Conservation (phyloP, 2,113 vertebrate genomes). For the Phyllopteryx taeniolatus region DNA sequence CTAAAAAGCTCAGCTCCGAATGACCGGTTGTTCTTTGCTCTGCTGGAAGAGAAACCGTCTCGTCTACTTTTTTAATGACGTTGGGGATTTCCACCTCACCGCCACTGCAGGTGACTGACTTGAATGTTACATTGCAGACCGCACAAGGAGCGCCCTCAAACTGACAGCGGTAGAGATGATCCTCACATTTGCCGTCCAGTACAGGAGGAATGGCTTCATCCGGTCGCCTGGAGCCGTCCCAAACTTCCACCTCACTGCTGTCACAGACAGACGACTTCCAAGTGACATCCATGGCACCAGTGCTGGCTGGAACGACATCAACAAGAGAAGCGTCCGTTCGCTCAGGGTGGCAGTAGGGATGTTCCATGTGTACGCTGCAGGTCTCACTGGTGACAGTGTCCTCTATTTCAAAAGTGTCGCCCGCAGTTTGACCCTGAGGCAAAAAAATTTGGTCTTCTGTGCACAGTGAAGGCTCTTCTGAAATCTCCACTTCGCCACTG, state of each 20-base stretch:
- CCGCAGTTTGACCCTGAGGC: constrained; percentile 20
- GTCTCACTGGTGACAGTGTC: constrained; percentile 33
- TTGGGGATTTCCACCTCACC: constrained; percentile 45
- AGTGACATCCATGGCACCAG: constrained; percentile 5
- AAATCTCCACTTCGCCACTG: constrained; percentile 54
- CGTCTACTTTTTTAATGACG: constrained; percentile 8
- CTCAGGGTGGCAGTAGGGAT: constrained; percentile 44
- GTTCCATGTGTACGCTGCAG: constrained; percentile 36
- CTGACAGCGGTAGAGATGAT: constrained; percentile 36
- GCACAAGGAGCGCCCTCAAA: not conserved
- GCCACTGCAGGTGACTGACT: constrained; percentile 50
- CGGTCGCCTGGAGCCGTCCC: constrained; percentile 26
- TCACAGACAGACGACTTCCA: constrained; percentile 41
- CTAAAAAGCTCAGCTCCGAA: constrained; percentile 19
- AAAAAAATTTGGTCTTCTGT: constrained; percentile 45
- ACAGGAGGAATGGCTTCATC: constrained; percentile 37
- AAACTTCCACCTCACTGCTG: constrained; percentile 50
- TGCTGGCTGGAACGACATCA: not conserved
- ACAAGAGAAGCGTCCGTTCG: not conserved
- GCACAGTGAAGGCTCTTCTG: constrained; percentile 10
- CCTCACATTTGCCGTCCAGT: constrained; percentile 24
- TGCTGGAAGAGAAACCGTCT: constrained; percentile 20
- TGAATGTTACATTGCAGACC: constrained; percentile 42
- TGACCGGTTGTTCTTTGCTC: not conserved
- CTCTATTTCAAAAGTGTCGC: constrained; percentile 8